Evolutionary conservation across 2,797 vertebrate species (phyloP), one percentile per base, ranked within the genome.

Genomic region (Alectoris magna): DNA sequence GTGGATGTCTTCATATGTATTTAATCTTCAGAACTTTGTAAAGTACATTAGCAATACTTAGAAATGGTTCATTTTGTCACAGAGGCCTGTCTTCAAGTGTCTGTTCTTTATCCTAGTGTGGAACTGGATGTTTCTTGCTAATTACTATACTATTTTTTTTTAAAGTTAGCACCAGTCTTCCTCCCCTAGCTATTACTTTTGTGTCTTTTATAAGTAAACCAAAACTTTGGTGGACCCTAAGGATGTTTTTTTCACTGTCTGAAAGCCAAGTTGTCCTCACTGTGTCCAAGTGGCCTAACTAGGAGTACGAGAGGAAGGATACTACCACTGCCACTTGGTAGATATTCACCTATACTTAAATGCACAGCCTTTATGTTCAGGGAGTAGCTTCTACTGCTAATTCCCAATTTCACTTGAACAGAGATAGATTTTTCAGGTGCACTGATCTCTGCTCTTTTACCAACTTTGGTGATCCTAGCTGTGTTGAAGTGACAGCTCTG

Each of bases 21-120:
- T 90, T 94, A 82, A 95, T 91, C 48, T 84, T 88, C 43, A 73
- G 16, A 46, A 75, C 56, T 82, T 66, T 82, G 60, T 79, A 64
- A 75, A 88, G 51, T 36, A 68, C 64, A 53, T 64, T 79, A 82
- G 19, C 36, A 84, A 82, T 36, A 70, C 39, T 36, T 79, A 64
- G 18, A 23, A 90, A 69, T 62, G 44, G 66, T 36, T 82, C 55
- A 2, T 93, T 79, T 94, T 90, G 62, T 51, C n/a, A 41, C 48
- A 83, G 14, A 85, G 4, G 44, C 34, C 58, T 69, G 62, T 84
- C 86, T 93, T 82, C 81, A 68, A 88, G 63, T 53, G 17, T 79
- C 68, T 90, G 43, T 43, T 93, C 24, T 91, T 79, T 87, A 66
- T 91, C n/a, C 72, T 87, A 70, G 8, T 26, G 11, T 60, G 69